phyloP scores from a whole-genome alignment of 1,140 invertebrate genomes.

The Drosophila sucinea region DNA sequence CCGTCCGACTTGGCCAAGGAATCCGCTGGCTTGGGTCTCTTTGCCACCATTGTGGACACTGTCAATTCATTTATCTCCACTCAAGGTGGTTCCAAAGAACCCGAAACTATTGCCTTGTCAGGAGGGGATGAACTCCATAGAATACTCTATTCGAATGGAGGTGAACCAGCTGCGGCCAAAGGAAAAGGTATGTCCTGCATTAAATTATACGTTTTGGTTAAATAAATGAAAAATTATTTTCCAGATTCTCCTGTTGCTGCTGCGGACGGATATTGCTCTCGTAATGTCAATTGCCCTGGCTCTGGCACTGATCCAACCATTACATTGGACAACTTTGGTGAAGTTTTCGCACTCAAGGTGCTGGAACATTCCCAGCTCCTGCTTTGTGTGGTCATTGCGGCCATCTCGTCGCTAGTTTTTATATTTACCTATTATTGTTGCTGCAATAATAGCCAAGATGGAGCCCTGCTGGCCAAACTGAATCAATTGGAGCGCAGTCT shows the following conservation, averaged over 20 bases:
- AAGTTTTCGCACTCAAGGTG: constrained; percentile 57
- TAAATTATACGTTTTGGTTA: too few relatives aligned
- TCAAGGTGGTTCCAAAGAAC: constrained; percentile 42
- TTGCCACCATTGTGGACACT: constrained; percentile 74
- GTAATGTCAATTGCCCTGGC: constrained; percentile 12
- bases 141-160: constrained; percentile 52
- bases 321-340: constrained; percentile 63
- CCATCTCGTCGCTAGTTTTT: constrained; percentile 88
- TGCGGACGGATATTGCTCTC: constrained; percentile 47
- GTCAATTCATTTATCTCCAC: constrained; percentile 71
- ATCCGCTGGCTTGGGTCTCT: constrained; percentile 53
- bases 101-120: constrained; percentile 24
- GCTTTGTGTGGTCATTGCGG: constrained; percentile 86
- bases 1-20: constrained; percentile 23
- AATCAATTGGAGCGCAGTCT: constrained; percentile 85
- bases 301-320: constrained; percentile 45
- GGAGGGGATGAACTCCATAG: constrained; percentile 57
- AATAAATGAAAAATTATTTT: background rate
- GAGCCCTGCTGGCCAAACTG: constrained; percentile 85
- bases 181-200: constrained; percentile 10
- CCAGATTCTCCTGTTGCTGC: constrained; percentile 11
- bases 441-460: constrained; percentile 88
- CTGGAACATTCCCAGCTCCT: constrained; percentile 80
- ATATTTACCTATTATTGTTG: constrained; percentile 90
- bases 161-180: background rate